Evolutionary conservation across 2,888 invertebrate genomes (phyloP), one percentile per base, ranked within the genome.

Genomic region (Hyalella azteca): DNA sequence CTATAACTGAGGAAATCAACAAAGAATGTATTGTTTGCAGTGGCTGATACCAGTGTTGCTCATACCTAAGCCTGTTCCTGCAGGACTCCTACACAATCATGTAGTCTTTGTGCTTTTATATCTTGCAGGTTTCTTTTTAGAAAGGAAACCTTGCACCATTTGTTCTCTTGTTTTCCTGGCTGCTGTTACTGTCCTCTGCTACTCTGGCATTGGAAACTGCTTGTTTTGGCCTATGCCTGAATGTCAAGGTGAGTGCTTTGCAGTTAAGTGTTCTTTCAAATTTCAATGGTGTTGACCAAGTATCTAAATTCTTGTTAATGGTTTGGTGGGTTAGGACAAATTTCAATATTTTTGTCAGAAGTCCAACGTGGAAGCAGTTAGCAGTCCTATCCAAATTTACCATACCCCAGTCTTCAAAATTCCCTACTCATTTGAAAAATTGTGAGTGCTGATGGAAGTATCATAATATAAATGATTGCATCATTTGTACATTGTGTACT

Each of bases 11-110:
- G n/a, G n/a, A n/a, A n/a, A n/a, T n/a, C n/a, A n/a, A n/a, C n/a
- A n/a, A n/a, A n/a, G n/a, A n/a, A 97, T 97, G 97, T 97, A 97
- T 91, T 97, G 97, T 90, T 92, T 97, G 87, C 97, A 97, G 91
- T 97, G 96, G 94, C 91, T 99, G 87, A 94, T 98, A 87, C 98
- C 98, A 81, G 97, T 98, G 86, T 91, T 98, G 85, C 91, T 98
- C 85, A 97, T 98, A 88, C 98, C 98, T 86, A 98, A 98, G 89
- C 98, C 98, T 80, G 92, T 97, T 85, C 98, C 98, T 90, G 97
- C 98, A 86, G 96, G 96, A 49, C 90, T 98, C 82, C 92, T 98
- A 86, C 95, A 97, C 88, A 97, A 97, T 79, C 96, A 97, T 89
- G 96, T 97, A 82, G 95, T 98, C 94, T 98, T 98, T 88, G 96